Evolutionary conservation across 2,888 invertebrate genomes (phyloP), one percentile per base, ranked within the genome.

Genomic region (Caenorhabditis plicata): DNA sequence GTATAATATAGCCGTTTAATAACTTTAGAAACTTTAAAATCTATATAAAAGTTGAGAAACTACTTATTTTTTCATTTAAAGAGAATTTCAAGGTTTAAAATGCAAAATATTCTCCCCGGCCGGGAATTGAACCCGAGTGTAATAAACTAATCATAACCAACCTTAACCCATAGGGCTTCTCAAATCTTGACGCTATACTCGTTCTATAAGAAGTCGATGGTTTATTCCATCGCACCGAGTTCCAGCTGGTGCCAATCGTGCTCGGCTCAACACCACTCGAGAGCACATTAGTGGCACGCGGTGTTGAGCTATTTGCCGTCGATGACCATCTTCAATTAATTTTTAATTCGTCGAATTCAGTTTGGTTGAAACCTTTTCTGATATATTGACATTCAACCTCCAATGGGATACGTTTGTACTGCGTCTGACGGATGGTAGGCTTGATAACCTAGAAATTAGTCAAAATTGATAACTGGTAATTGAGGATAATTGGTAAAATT

Each of bases 161-260:
- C 26, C 27, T 41, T 22, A 22, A 5, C 3, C 9, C 22, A 13
- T 19, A 11, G 3, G 48, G 31, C 22, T 56, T 58, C 55, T 71
- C 64, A 42, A 64, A 64, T 23, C 58, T 52, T 20, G 64, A 60
- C 7, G 68, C 68, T 33, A 71, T 44, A 23, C 54, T 62, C 22
- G 65, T 58, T 19, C 68, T 51, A 42, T 64, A 65, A 27, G 61
- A 49, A 9, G 68, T 57, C n/a, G 68, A 54, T 32, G 71, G 71
- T 36, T 72, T 72, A 35, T 71, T 73, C 74, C 74, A 75, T 49
- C 74, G 57, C 1, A 73, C 71, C 8, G 75, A 75, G 26, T 72
- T 73, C 74, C 74, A 75, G 48, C 75, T 68, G 32, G 68, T 68
- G 36, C 68, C 68, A 32, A 64, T 53, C 23, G 68, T 68, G 15